Evolutionary conservation across 1,140 invertebrate genomes (phyloP).

Genomic region (Philopotamus ludificatus): DNA sequence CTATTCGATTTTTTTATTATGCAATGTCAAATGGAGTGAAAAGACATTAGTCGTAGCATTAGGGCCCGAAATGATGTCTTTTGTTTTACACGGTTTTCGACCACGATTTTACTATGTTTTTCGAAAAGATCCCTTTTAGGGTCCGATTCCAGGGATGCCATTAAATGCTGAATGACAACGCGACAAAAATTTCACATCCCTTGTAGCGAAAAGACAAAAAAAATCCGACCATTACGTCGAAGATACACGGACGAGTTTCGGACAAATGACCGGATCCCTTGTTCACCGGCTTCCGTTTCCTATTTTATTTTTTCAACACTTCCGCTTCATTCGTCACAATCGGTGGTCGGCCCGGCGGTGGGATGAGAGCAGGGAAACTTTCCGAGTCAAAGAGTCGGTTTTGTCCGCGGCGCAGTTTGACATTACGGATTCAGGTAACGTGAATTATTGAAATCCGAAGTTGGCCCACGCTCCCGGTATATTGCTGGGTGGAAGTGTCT

Average conservation of each 20-base stretch:
- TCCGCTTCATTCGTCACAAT: background rate
- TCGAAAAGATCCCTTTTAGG: background rate
- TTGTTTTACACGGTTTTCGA: background rate
- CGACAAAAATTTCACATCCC: conserved; percentile 13
- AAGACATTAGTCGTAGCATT: too few relatives aligned
- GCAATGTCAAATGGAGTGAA: too few relatives aligned
- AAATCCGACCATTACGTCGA: background rate
- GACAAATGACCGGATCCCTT: conserved; percentile 9
- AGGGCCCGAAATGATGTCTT: too few relatives aligned
- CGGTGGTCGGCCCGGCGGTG: background rate
- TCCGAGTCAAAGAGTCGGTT: conserved; percentile 27
- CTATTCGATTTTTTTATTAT: too few relatives aligned
- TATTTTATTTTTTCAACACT: background rate
- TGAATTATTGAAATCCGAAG: conserved; percentile 25
- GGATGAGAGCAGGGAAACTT: conserved; percentile 8
- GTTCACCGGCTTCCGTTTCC: conserved; percentile 7
- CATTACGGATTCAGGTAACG: conserved; percentile 28
- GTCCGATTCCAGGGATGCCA: background rate
- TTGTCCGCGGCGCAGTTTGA: conserved; percentile 26
- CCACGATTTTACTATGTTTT: background rate
- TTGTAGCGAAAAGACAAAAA: conserved; percentile 1
- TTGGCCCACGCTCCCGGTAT: conserved; percentile 7
- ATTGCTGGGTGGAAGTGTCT: conserved; percentile 1
- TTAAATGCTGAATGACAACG: background rate
- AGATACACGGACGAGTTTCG: conserved; percentile 1